Base-by-base conservation (phyloP, 2,888 invertebrate genomes). In the Papilio elwesi region DNA sequence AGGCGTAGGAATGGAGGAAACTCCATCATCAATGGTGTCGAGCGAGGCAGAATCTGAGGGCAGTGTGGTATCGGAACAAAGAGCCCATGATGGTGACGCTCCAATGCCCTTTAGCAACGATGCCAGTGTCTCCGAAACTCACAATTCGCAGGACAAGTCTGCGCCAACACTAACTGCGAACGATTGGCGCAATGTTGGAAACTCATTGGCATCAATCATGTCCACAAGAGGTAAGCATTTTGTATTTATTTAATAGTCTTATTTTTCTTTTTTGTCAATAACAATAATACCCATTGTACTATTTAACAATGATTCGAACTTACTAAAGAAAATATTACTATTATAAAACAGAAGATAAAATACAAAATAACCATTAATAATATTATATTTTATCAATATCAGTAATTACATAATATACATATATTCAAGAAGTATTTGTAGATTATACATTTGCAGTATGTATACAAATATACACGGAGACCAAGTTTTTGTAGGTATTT, bases 11-110 rank as follows among this genome's bases (percentile, higher is more conserved):
- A 85, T 86, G n/a, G 93, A 93, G 77, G 93, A 93, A 73, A 89
- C 92, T n/a, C 90, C 91, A 13, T 91, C 92, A 12, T 92, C 92
- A 3, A 91, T 93, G 91, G 92, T 92, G 51, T 93, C 93, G 2
- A 92, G 92, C 69, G 93, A 93, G 75, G 91, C 91, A 4, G 93
- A 93, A 75, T 93, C 93, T 0, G 93, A 93, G 70, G 90, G 88
- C 75, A 92, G 93, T 72, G 82, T 89, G 26, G 77, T 90, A 26
- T 88, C 90, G 0, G 92, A 92, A 57, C 83, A 83, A 12, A 82
- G 79, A 13, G 82, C 90, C 0, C 84, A 86, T 73, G 90, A 90
- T 52, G 74, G 75, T 0, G 89, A 88, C 38, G 53, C 48, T 13
- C 67, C 47, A 68, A 76, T 26, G 51, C 73, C 53, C 48, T 76